Base-by-base conservation (phyloP, 2,797 vertebrate species). In the Xerus rutilus region DNA sequence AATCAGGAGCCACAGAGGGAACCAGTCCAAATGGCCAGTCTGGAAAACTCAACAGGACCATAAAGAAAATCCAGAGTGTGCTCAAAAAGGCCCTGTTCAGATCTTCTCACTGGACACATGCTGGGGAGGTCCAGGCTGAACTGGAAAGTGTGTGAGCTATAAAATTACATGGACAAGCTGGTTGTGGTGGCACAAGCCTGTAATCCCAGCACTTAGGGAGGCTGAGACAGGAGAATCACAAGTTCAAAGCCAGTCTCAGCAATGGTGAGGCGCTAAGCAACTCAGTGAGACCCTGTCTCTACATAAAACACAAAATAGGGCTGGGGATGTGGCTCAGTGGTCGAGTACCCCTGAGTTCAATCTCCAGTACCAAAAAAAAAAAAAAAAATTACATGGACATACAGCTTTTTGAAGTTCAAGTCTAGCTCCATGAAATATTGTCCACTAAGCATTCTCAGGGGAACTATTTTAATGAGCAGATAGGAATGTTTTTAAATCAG, bases 11-110 rank as follows among this genome's bases (percentile, higher is more conserved):
- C 35, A 64, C 3, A 30, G 79, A 92, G 83, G 45, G 73, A 81
- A 28, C 47, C 76, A 20, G 54, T 70, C 88, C 78, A 79, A 65
- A 65, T 23, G 3, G 49, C 65, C 0, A 21, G 32, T 82, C 67
- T 73, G 52, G 82, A 94, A 92, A 74, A 86, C 39, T 72, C 82
- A 65, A 59, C 2, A 65, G n/a, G 79, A 89, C 67, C 78, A 54
- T 86, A 83, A 49, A 89, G 93, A 57, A 94, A 87, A 45, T 72
- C 30, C 54, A 86, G 59, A n/a, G 72, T 49, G 35, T 70, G 45
- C 18, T 74, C 64, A 3, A 18, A 28, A 49, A 25, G 14, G 25
- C 62, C 76, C n/a, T 17, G n/a, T 62, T 67, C 73, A 57, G 64
- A 73, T 67, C 74, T 69, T 89, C 59, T 64, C 54, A 3, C 18